Percentiles rank a stretch among this genome's conserved stretches.
Conservation (phyloP, 2,797 vertebrate genomes). For the Phylloscopus collybita region DNA sequence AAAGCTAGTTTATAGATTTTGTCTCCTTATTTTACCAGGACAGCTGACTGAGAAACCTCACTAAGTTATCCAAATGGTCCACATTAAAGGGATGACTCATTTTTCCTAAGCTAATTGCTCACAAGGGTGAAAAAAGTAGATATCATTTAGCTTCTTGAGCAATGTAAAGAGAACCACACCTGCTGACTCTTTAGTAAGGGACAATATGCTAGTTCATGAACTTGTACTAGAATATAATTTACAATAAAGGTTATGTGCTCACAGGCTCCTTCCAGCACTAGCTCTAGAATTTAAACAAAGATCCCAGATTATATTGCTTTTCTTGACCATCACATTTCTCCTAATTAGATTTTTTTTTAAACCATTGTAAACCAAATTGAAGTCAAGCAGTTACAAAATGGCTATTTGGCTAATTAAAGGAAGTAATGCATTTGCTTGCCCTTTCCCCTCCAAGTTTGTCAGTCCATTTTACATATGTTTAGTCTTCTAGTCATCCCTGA, state of each 20-base stretch:
- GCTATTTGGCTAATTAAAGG: neutral
- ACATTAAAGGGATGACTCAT: neutral
- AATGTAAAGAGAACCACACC: neutral
- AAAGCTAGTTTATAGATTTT: neutral
- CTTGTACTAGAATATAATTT: neutral
- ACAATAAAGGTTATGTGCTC: neutral
- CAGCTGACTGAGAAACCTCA: neutral
- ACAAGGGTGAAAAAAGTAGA: neutral
- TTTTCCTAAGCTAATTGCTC: neutral
- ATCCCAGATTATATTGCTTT: neutral
- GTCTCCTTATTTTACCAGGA: neutral
- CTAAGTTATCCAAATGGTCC: neutral
- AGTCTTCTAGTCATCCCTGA: neutral
- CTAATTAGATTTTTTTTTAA: neutral
- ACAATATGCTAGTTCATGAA: neutral
- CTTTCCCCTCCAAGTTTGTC: neutral
- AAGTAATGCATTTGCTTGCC: neutral
- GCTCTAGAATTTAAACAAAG: neutral
- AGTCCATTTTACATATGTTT: neutral
- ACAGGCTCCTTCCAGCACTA: neutral
- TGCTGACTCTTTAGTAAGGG: neutral
- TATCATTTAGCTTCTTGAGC: neutral
- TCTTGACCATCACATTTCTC: neutral
- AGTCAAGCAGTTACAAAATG: neutral
- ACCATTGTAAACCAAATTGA: neutral